These are phyloP conservation scores for Parazoanthus darwini DNA, from an alignment of 92 coral and sea anemone species.

Conservation along the genomic window DNA sequence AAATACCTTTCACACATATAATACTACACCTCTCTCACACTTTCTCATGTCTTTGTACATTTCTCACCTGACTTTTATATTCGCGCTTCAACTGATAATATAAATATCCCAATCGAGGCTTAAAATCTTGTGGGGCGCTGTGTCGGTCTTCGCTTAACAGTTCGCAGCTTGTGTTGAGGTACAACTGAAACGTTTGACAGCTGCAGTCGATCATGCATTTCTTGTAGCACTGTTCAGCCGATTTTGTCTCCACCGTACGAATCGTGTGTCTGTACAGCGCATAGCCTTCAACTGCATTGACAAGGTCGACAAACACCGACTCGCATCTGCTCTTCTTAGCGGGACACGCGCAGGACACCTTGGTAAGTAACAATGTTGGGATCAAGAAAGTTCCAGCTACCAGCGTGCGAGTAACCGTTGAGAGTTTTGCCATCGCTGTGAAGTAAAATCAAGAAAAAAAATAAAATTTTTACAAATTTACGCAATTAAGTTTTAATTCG, in stretches of 20 bases:
- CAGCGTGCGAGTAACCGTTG: not conserved
- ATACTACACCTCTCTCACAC: not conserved
- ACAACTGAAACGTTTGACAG: slow-evolving; percentile 16
- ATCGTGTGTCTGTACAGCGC: not conserved
- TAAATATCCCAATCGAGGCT: not conserved
- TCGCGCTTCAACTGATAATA: slow-evolving; percentile 21
- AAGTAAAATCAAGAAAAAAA: too few species aligned
- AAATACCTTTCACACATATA: not conserved
- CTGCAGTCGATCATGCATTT: slow-evolving; percentile 17
- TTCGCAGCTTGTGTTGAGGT: not conserved
- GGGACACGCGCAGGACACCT: not conserved
- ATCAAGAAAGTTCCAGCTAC: not conserved
- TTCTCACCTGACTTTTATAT: not conserved
- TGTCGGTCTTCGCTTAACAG: slow-evolving; percentile 16
- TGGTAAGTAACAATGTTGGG: not conserved
- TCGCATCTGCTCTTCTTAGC: not conserved
- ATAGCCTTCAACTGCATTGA: not conserved
- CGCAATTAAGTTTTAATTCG: too few species aligned
- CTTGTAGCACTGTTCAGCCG: slow-evolving; percentile 10
- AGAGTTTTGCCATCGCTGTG: not conserved
- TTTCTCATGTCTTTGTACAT: not conserved
- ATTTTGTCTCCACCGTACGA: not conserved
- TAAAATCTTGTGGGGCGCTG: slow-evolving; percentile 29
- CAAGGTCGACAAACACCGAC: not conserved
- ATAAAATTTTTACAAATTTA: too few species aligned